These are phyloP conservation scores for Falco biarmicus DNA, from an alignment of 2,797 vertebrate genomes.

Conservation along the genomic window DNA sequence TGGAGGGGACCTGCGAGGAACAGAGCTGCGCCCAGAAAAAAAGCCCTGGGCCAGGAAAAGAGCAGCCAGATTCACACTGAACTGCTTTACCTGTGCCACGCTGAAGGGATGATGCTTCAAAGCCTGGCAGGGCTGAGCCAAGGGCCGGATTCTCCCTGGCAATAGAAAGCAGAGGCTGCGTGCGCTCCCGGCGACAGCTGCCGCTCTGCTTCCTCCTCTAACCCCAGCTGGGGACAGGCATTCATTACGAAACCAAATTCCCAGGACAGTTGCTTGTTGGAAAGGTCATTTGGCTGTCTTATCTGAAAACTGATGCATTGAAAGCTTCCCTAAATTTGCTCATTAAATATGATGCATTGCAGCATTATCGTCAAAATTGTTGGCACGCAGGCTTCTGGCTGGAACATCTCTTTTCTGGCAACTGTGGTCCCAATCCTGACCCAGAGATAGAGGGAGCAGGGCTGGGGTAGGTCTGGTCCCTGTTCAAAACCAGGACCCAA, in stretches of 20 bases:
- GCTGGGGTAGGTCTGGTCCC: rapidly evolving
- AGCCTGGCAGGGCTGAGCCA: not conserved
- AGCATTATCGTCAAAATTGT: not conserved
- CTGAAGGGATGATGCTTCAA: not conserved
- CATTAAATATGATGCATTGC: conserved; percentile 9
- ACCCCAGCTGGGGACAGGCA: not conserved
- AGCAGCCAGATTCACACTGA: not conserved
- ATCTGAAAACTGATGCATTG: not conserved
- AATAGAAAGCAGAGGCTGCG: not conserved
- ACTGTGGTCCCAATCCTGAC: not conserved
- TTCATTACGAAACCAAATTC: not conserved
- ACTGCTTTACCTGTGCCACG: not conserved
- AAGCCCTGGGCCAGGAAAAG: not conserved
- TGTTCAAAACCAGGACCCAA: not conserved
- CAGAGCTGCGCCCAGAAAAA: not conserved
- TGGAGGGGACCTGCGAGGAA: not conserved
- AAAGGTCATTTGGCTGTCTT: conserved; percentile 39
- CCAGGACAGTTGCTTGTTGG: not conserved
- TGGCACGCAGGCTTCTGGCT: not conserved
- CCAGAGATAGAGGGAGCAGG: not conserved
- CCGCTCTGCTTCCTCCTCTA: not conserved
- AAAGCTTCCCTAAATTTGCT: conserved; percentile 31
- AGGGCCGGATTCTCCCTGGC: not conserved
- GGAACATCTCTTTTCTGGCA: not conserved
- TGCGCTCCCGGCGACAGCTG: not conserved